A percentile compares a stretch with the other conserved stretches of the same genome.
Conservation (phyloP, 1,140 invertebrate species). For the Procambarus clarkii region DNA sequence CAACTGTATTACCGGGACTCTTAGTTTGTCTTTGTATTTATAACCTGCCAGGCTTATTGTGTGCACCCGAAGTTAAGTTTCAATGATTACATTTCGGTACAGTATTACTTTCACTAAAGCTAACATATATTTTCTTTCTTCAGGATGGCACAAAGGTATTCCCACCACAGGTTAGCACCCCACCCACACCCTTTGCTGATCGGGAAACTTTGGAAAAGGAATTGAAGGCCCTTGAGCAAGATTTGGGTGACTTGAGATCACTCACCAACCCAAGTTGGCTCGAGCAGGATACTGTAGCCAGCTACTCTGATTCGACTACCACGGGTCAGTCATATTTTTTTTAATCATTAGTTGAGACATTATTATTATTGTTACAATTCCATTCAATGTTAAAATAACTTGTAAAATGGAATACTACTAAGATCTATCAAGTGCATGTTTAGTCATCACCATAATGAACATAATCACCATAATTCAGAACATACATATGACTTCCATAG, state of each 20-base stretch:
- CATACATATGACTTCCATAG: too few relatives aligned
- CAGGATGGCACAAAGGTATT: slow-evolving; percentile 70
- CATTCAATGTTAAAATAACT: too few relatives aligned
- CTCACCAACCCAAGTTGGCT: slow-evolving; percentile 59
- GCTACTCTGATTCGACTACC: slow-evolving; percentile 49
- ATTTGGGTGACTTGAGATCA: slow-evolving; percentile 55
- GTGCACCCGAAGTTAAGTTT: too few relatives aligned
- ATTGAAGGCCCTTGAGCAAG: slow-evolving; percentile 72
- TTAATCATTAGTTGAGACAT: neutral
- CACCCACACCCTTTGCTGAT: slow-evolving; percentile 85
- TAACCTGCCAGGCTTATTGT: too few relatives aligned
- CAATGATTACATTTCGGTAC: too few relatives aligned
- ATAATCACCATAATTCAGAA: too few relatives aligned
- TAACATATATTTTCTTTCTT: neutral
- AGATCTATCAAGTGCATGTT: too few relatives aligned
- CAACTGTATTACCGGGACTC: too few relatives aligned
- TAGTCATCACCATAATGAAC: too few relatives aligned
- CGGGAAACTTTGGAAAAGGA: slow-evolving; percentile 75
- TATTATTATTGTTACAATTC: too few relatives aligned
- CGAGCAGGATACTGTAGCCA: slow-evolving; percentile 37
- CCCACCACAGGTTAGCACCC: slow-evolving; percentile 77
- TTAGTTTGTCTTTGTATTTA: too few relatives aligned
- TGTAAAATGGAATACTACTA: too few relatives aligned
- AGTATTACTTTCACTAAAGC: neutral
- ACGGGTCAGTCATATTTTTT: slow-evolving; percentile 24